Conservation (phyloP, 2,888 invertebrate species). For the Eupeodes luniger region DNA sequence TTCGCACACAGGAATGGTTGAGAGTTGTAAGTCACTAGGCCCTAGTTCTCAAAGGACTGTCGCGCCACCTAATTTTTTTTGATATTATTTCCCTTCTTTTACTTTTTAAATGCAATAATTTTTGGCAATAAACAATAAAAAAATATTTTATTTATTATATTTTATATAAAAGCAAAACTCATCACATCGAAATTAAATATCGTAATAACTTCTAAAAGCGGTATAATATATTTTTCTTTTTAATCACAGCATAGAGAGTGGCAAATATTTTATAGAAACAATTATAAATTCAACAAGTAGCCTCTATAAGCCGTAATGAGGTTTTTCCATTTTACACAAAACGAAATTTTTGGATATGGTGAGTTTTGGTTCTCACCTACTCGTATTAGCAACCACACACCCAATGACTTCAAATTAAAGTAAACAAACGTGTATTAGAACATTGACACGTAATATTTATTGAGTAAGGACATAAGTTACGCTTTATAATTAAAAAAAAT, state of each 20-base stretch:
- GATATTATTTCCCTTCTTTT: not conserved
- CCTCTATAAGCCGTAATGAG: not conserved
- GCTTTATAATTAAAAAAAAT: no score
- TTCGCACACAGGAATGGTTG: no score
- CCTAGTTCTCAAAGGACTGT: rapidly evolving
- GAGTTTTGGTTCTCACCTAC: not conserved
- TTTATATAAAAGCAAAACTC: not conserved
- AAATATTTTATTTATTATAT: not conserved
- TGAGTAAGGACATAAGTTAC: no score
- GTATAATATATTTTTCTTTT: not conserved
- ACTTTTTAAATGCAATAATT: not conserved
- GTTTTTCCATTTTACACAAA: not conserved
- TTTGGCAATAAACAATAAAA: not conserved
- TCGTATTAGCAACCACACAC: no score
- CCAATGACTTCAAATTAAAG: no score
- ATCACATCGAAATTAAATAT: conserved; percentile 3
- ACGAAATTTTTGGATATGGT: not conserved
- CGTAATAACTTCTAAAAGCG: not conserved
- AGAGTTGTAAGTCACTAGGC: no score
- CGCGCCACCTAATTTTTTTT: no score
- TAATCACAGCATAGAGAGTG: conserved; percentile 1
- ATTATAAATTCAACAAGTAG: not conserved
- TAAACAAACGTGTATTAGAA: no score
- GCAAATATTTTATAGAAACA: not conserved
- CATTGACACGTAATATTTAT: no score